Evolutionary conservation across 2,888 invertebrate genomes (phyloP), one percentile per base, ranked within the genome.

Genomic region (Andrena dorsata): DNA sequence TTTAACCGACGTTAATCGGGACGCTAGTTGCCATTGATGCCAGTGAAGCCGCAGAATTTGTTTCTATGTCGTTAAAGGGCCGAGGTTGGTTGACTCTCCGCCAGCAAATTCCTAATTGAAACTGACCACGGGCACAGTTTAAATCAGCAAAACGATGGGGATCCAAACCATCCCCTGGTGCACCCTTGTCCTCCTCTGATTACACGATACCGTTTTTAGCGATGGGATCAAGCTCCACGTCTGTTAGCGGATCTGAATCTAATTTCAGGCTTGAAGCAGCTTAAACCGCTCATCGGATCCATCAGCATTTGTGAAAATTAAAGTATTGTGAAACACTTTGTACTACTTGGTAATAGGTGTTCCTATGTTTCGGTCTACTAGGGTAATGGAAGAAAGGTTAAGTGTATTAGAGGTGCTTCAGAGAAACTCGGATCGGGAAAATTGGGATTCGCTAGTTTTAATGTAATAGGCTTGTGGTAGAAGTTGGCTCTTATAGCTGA

Each of bases 101-200:
- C 65, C 64, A 65, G 78, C 85, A 80, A 41, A 85, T 85, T 81
- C 58, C 76, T 85, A 85, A 86, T 85, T 85, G 83, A 85, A 86
- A 83, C 80, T 51, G 73, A 41, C 65, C 66, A 76, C 56, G 58
- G 71, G 47, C 73, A 76, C 72, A 76, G 74, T 71, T 85, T 85
- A 83, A 83, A 83, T 83, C 80, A 81, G 76, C 73, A 79, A 84
- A 56, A 85, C 81, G 63, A 51, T 74, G 66, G 47, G 47, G 61
- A 65, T 58, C 23, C 56, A 16, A 47, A 35, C 47, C 23, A 10
- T 66, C 61, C 10, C 65, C 47, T 51, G 65, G 26, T 7, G 20
- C 72, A 68, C 69, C 72, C 69, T 63, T 73, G 47, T 63, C 63
- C 56, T 69, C 72, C 35, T 60, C 71, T 65, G 60, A 71, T 77